Conservation (phyloP, 2,888 invertebrate genomes). For the Dolichopus griseipennis region DNA sequence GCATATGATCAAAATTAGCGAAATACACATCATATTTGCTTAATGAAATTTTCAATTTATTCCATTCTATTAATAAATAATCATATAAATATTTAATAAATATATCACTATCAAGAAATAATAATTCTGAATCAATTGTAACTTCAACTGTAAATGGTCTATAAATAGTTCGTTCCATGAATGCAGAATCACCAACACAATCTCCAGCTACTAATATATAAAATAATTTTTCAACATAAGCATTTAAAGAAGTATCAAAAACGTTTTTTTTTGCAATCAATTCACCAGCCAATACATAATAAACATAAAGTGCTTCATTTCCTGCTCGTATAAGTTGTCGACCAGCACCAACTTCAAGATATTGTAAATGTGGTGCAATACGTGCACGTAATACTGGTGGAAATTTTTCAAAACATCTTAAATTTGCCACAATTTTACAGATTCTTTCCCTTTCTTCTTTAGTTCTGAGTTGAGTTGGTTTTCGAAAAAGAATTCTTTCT, state of each 20-base stretch:
- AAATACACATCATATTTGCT: background rate
- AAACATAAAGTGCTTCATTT: background rate
- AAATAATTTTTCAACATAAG: background rate
- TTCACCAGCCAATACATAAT: background rate
- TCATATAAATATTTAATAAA: background rate
- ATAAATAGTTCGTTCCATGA: background rate
- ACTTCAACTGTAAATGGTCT: background rate
- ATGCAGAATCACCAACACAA: background rate
- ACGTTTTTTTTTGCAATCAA: background rate
- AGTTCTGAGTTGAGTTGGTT: too few species aligned
- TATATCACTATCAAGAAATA: background rate
- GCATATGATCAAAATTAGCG: background rate
- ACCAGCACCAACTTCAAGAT: background rate
- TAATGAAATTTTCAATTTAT: background rate
- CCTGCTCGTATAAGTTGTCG: background rate
- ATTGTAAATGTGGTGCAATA: background rate
- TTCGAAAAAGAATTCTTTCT: too few species aligned
- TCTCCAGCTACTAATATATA: background rate
- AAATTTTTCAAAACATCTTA: conserved; percentile 1
- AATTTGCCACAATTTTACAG: background rate
- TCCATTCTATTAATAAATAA: background rate
- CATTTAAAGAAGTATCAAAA: background rate
- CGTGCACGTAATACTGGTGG: background rate
- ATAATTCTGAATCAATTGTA: background rate
- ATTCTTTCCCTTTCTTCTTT: too few species aligned